phyloP scores from a whole-genome alignment of 2,888 invertebrate species.

The Scotopteryx bipunctaria region DNA sequence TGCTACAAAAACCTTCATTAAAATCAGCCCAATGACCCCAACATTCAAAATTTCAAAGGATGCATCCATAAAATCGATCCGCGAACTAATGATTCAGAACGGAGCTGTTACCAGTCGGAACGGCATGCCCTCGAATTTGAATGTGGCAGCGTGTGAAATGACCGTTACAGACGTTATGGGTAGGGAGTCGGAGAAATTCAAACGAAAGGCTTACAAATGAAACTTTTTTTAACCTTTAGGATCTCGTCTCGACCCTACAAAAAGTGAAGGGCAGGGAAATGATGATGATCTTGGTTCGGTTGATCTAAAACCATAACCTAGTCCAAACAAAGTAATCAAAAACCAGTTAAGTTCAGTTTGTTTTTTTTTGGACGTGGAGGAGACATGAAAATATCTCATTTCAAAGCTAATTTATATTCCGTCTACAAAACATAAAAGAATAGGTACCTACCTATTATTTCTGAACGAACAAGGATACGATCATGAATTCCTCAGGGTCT shows the following conservation, averaged over 20 bases:
- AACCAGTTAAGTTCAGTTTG: too few relatives aligned
- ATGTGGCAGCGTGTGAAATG: constrained; percentile 30
- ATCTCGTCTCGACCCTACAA: too few relatives aligned
- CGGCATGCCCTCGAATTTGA: constrained; percentile 40
- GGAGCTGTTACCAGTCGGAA: constrained; percentile 60
- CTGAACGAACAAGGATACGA: not conserved
- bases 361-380: too few relatives aligned
- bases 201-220: not conserved
- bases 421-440: constrained; percentile 3
- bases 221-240: not conserved
- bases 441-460: constrained; percentile 33
- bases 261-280: too few relatives aligned
- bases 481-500: constrained; percentile 6
- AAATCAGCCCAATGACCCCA: constrained; percentile 15
- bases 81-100: constrained; percentile 67
- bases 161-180: constrained; percentile 13
- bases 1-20: too few relatives aligned
- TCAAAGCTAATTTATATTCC: constrained; percentile 1
- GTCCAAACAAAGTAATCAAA: too few relatives aligned
- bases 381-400: too few relatives aligned
- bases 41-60: constrained; percentile 19
- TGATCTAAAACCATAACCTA: too few relatives aligned
- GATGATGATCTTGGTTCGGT: too few relatives aligned
- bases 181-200: constrained; percentile 7
- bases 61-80: constrained; percentile 54